Evolutionary conservation across 2,888 invertebrate species (phyloP), one percentile per base, ranked within the genome.

Genomic region (Eutolmus rufibarbis): DNA sequence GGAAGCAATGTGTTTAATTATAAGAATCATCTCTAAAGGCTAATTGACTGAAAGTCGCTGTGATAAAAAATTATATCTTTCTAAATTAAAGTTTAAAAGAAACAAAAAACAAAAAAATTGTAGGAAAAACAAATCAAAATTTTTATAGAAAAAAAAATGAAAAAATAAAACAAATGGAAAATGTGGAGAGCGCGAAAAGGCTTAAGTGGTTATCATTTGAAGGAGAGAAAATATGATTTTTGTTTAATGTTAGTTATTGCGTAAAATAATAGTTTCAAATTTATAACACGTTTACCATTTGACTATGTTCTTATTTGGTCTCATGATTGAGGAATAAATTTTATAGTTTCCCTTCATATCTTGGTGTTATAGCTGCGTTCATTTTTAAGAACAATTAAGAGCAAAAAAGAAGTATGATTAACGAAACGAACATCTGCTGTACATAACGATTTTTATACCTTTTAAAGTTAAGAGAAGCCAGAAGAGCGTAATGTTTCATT

Each of bases 11-110:
- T 37, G 76, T 76, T 76, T 76, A 76, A 76, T 76, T 37, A 76
- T 37, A 76, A 37, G 43, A 74, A 34, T 86, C 86, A 86, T 86
- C 86, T 86, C 86, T 86, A 79, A 86, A 57, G 43, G 86, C 86
- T 66, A 79, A 57, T 86, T 86, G 87, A 87, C 87, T 87, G 87
- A 87, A 87, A 79, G 87, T 87, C 87, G 79, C 87, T 87, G 87
- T 87, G 87, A 87, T 87, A 87, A 87, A 76, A 81, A 86, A 86
- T 86, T 79, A 87, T 79, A 56, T 43, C 79, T 79, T 86, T 84
- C 46, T 77, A 85, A 85, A 57, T 77, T 57, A 87, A 87, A 87
- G 40, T 57, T 57, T 86, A 87, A 87, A 81, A 87, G 19, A 74
- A 82, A 81, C 79, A 51, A 57, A 84, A 84, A 31, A 66, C 66